phyloP scores from a whole-genome alignment of 2,113 vertebrate genomes.

The Ctenomys sociabilis region DNA sequence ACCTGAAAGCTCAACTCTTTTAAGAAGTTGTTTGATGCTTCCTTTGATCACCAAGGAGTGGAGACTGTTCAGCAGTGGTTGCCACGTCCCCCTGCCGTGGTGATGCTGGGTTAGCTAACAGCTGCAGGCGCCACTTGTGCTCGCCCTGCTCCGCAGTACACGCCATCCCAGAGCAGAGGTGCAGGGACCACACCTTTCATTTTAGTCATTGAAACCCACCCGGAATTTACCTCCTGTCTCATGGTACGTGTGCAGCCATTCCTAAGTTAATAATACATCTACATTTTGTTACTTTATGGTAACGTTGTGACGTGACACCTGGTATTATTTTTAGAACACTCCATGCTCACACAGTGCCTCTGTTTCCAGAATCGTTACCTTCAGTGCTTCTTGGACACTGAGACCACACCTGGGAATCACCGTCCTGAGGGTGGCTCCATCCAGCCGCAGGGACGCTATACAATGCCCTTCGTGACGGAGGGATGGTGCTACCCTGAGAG shows the following conservation, averaged over 20 bases:
- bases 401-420: background rate
- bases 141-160: background rate
- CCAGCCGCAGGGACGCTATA: constrained; percentile 10
- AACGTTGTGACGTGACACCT: background rate
- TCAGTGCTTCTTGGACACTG: background rate
- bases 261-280: background rate
- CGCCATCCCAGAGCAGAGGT: background rate
- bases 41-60: background rate
- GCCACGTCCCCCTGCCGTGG: background rate
- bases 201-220: constrained; percentile 12
- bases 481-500: constrained; percentile 40
- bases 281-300: constrained; percentile 20
- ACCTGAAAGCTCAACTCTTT: constrained; percentile 28
- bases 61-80: no score
- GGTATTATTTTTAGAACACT: background rate
- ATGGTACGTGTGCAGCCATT: background rate
- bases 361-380: background rate
- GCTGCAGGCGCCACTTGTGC: background rate
- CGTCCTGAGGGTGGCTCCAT: constrained; percentile 31
- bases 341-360: background rate
- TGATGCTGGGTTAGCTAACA: background rate
- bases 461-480: constrained; percentile 60
- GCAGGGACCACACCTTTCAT: background rate
- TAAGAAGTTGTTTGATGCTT: constrained; percentile 46
- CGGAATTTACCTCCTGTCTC: background rate